phyloP scores from a whole-genome alignment of 2,113 vertebrate species.

The Vulpes vulpes region DNA sequence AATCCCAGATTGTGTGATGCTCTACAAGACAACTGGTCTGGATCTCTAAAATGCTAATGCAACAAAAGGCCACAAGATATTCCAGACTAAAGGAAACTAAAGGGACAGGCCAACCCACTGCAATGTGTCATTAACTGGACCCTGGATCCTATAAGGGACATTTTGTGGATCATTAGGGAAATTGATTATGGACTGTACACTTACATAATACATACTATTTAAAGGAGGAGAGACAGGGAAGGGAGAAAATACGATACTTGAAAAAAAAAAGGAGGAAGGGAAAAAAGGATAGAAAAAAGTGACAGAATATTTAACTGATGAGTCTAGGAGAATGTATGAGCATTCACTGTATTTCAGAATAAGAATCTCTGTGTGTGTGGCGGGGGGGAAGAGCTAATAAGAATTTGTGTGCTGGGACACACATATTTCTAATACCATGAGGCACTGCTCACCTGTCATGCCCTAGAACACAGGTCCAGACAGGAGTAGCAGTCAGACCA shows the following conservation, averaged over 20 bases:
- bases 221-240: not conserved
- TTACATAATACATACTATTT: not conserved
- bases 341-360: no score
- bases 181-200: not conserved
- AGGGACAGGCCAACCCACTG: not conserved
- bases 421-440: not conserved
- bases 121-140: not conserved
- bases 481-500: not conserved
- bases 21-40: not conserved
- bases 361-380: fast-evolving
- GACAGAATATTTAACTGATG: not conserved
- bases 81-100: not conserved
- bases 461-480: not conserved
- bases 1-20: not conserved
- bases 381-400: not conserved
- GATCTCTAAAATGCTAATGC: not conserved
- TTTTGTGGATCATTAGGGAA: not conserved
- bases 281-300: not conserved
- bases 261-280: not conserved
- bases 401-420: no score
- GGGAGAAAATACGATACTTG: not conserved
- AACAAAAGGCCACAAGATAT: not conserved
- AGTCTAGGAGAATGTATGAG: fast-evolving
- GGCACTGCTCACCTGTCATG: not conserved
- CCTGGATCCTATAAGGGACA: not conserved